Percentiles rank a stretch among this genome's conserved stretches.
phyloP scores from a whole-genome alignment of 23 tunicate species.

The Trididemnum clinides region DNA sequence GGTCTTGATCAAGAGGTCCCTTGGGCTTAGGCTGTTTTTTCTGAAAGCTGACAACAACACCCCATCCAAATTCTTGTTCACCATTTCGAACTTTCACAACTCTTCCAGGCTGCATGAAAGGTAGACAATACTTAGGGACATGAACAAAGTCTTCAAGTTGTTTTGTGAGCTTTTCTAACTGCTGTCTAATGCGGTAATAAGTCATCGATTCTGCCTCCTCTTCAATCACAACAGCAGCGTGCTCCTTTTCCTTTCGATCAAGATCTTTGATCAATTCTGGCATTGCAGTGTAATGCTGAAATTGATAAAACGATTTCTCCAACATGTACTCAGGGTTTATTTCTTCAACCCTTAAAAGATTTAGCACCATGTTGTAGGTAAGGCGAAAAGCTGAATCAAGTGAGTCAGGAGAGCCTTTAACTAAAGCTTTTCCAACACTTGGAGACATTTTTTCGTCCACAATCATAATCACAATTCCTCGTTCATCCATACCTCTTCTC shows the following conservation, averaged over 20 bases:
- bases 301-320: slow-evolving; percentile 97
- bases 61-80: slow-evolving; percentile 93
- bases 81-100: slow-evolving; percentile 85
- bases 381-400: slow-evolving; percentile 93
- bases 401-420: slow-evolving; percentile 94
- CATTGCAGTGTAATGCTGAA: slow-evolving; percentile 93
- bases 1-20: slow-evolving; percentile 26
- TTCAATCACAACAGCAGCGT: slow-evolving; percentile 38
- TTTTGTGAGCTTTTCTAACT: slow-evolving; percentile 58
- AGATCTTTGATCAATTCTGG: slow-evolving; percentile 81
- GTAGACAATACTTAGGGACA: slow-evolving; percentile 78
- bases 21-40: slow-evolving; percentile 56
- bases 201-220: slow-evolving; percentile 81
- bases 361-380: slow-evolving; percentile 97
- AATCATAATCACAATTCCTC: slow-evolving; percentile 93
- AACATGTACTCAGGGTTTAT: slow-evolving; percentile 97
- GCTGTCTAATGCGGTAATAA: slow-evolving; percentile 88
- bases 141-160: slow-evolving; percentile 78
- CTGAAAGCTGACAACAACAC: slow-evolving; percentile 87
- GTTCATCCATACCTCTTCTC: slow-evolving; percentile 93
- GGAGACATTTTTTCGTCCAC: slow-evolving; percentile 96
- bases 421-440: slow-evolving; percentile 84
- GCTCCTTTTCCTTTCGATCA: slow-evolving; percentile 39
- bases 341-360: slow-evolving; percentile 91
- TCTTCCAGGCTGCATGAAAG: slow-evolving; percentile 90